Evolutionary conservation across 1,140 invertebrate species (phyloP).

Genomic region (Drosophila sp.): DNA sequence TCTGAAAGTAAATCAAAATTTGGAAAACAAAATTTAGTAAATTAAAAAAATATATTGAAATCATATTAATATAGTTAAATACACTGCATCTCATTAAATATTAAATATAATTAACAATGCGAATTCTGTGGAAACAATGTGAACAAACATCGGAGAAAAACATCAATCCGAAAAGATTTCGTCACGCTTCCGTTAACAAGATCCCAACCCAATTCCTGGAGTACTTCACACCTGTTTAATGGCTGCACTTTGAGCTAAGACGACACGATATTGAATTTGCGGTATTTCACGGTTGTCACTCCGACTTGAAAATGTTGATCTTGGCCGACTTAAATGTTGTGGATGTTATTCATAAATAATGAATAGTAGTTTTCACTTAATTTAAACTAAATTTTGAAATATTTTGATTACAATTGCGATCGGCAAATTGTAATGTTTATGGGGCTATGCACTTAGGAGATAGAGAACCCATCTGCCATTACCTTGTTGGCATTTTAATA

Average conservation of each 20-base stretch:
- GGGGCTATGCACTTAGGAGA: constrained; percentile 36
- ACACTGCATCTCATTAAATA: background rate
- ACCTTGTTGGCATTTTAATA: constrained; percentile 65
- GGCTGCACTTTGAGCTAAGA: constrained; percentile 8
- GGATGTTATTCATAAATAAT: constrained; percentile 8
- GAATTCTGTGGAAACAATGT: constrained; percentile 9
- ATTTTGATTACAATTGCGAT: constrained; percentile 8
- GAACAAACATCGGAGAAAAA: background rate
- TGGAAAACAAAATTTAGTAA: background rate
- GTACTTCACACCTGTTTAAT: constrained; percentile 29
- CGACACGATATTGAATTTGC: constrained; percentile 2
- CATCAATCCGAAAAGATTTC: constrained; percentile 11
- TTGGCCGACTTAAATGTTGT: constrained; percentile 44
- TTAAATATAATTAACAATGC: background rate
- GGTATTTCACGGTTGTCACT: constrained; percentile 33
- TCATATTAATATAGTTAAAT: background rate
- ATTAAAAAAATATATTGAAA: no score
- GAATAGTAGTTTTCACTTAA: constrained; percentile 25
- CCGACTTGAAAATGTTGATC: constrained; percentile 33
- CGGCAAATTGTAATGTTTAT: constrained; percentile 42
- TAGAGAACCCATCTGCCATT: constrained; percentile 23
- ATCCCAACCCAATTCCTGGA: constrained; percentile 16
- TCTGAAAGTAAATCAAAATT: constrained; percentile 87
- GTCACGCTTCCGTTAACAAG: constrained; percentile 31
- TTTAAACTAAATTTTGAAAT: constrained; percentile 26